Evolutionary conservation across 2,113 vertebrate species (phyloP), one percentile per base, ranked within the genome.

Genomic region (Tragelaphus strepsiceros): DNA sequence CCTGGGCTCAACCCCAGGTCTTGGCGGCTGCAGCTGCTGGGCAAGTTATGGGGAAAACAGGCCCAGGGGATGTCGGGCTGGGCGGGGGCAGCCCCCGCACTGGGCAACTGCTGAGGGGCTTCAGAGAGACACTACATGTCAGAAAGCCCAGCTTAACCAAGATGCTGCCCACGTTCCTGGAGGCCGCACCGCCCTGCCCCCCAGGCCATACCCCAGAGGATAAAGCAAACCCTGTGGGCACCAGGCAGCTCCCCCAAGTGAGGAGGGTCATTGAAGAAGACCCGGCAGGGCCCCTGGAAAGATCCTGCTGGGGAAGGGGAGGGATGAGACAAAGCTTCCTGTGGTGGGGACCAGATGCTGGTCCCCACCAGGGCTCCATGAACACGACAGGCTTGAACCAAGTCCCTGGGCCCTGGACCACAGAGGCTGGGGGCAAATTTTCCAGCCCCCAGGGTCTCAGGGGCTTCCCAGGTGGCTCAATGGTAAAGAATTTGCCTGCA

Each of bases 171-270:
- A 13, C 5, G 0, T 35, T 53, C 32, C 88, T 17, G 13, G n/a
- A 19, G 35, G 35, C 8, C 3, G 11, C 0, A 0, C 11, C 21
- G 51, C 24, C 54, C 49, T 6, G 46, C 46, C 21, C 49, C 4
- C 7, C 30, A 46, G 43, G 84, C 22, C 5, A 7, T 2, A 14
- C 46, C 43, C 74, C 0, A 71, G 0, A 12, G 53, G 39, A 8
- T 0, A 46, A n/a, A 28, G 58, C 39, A 19, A 21, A 14, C 49
- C 67, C 35, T 5, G 22, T 3, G 39, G 0, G 3, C 0, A 2
- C 30, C 17, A 8, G 19, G 56, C 0, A 2, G 82, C 84, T 54
- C 59, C 88, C 58, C 83, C 21, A 5, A 22, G 54, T 0, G 28
- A 49, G 1, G 13, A 22, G 7, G 62, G 14, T 7, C 2, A 1